A percentile compares a stretch with the other conserved stretches of the same genome.
These are phyloP conservation scores for Ptiloglossa arizonensis DNA, from an alignment of 1,140 invertebrate species.

Conservation along the genomic window DNA sequence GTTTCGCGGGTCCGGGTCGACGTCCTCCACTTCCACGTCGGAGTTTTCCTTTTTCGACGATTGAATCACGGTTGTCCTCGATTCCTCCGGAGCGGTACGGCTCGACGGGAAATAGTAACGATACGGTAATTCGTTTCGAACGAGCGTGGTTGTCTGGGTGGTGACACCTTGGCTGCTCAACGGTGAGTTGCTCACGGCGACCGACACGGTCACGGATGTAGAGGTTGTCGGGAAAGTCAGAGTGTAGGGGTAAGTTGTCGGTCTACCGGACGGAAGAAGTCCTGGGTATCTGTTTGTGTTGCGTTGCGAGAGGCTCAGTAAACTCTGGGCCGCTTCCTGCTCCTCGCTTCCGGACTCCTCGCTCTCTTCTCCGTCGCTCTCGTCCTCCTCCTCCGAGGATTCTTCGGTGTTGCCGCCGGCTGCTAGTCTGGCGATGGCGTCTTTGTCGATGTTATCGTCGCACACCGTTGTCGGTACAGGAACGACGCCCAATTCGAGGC, in stretches of 20 bases:
- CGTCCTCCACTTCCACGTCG: slow-evolving; percentile 64
- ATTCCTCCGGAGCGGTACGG: slow-evolving; percentile 68
- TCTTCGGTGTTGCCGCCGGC: slow-evolving; percentile 80
- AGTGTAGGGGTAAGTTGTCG: slow-evolving; percentile 85
- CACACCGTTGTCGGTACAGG: slow-evolving; percentile 89
- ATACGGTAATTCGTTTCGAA: slow-evolving; percentile 71
- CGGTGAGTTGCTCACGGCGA: slow-evolving; percentile 48
- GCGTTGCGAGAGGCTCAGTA: slow-evolving; percentile 88
- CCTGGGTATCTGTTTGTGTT: slow-evolving; percentile 80
- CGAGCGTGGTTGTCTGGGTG: slow-evolving; percentile 65
- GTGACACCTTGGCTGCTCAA: slow-evolving; percentile 46
- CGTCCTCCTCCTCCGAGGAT: slow-evolving; percentile 83
- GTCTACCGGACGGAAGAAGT: slow-evolving; percentile 82
- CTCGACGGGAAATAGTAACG: slow-evolving; percentile 80
- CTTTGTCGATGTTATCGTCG: slow-evolving; percentile 87
- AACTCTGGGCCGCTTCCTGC: slow-evolving; percentile 93
- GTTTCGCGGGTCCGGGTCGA: slow-evolving; percentile 42
- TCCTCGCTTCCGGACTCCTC: slow-evolving; percentile 85
- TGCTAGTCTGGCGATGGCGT: slow-evolving; percentile 82
- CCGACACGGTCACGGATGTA: slow-evolving; percentile 39
- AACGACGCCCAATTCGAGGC: slow-evolving; percentile 91
- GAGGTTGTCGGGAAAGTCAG: slow-evolving; percentile 71
- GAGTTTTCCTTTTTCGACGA: slow-evolving; percentile 69
- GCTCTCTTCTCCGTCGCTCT: slow-evolving; percentile 84
- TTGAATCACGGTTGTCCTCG: slow-evolving; percentile 68